These are phyloP conservation scores for Siderastrea siderea DNA, from an alignment of 92 coral and sea anemone species.

Conservation along the genomic window DNA sequence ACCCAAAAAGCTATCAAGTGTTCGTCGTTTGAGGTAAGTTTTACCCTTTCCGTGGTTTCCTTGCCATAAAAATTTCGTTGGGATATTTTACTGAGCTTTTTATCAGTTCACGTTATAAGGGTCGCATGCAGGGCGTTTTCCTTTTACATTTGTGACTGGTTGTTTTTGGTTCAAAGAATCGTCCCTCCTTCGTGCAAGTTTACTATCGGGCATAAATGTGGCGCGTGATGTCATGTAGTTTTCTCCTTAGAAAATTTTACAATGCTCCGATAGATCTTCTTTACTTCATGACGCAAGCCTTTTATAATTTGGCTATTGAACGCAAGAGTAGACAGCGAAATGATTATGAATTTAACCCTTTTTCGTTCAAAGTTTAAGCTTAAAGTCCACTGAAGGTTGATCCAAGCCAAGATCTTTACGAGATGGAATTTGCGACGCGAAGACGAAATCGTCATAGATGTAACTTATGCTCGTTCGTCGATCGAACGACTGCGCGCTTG, in stretches of 20 bases:
- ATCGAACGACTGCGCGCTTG: background rate
- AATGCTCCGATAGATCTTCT: background rate
- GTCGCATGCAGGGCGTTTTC: slow-evolving; percentile 38
- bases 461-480: background rate
- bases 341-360: background rate
- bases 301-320: slow-evolving; percentile 40
- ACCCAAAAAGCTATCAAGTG: slow-evolving; percentile 5
- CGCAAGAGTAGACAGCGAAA: slow-evolving; percentile 42
- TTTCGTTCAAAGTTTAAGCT: background rate
- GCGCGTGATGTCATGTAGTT: background rate
- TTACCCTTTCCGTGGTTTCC: slow-evolving; percentile 14
- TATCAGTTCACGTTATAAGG: slow-evolving; percentile 9
- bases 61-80: slow-evolving; percentile 35
- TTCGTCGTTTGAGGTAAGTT: slow-evolving; percentile 36
- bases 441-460: background rate
- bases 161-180: background rate
- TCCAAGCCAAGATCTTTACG: background rate
- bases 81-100: slow-evolving; percentile 36
- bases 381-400: background rate
- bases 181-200: background rate
- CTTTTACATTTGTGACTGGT: background rate
- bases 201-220: background rate
- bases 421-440: background rate
- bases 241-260: background rate
- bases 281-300: slow-evolving; percentile 61